These are phyloP conservation scores for Drosophila meridionalis DNA, from an alignment of 2,888 invertebrate species.

Conservation along the genomic window DNA sequence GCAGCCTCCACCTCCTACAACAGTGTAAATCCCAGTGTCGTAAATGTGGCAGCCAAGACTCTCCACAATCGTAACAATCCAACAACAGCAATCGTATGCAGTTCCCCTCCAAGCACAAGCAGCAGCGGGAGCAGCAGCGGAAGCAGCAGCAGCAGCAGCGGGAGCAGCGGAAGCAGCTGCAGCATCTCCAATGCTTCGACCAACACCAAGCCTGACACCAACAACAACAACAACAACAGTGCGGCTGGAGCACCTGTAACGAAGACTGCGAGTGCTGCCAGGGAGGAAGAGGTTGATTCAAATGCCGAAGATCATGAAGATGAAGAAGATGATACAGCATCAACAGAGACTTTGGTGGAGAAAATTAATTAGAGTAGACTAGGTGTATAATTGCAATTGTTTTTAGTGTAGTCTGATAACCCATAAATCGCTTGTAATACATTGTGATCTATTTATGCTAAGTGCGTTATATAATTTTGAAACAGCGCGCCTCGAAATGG, in stretches of 20 bases:
- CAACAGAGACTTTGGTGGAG: slow-evolving; percentile 19
- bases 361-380: slow-evolving; percentile 21
- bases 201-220: background rate
- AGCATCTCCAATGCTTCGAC: background rate
- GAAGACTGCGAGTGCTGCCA: background rate
- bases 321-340: slow-evolving; percentile 32
- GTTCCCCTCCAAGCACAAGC: too few relatives aligned
- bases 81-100: too few relatives aligned
- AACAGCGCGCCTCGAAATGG: slow-evolving; percentile 9
- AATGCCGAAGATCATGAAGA: slow-evolving; percentile 21
- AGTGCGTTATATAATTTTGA: background rate
- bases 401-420: slow-evolving; percentile 28
- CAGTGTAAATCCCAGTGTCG: slow-evolving; percentile 25
- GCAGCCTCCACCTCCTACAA: slow-evolving; percentile 42
- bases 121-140: background rate
- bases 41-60: slow-evolving; percentile 23
- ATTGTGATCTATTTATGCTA: background rate
- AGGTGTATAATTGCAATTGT: slow-evolving; percentile 25
- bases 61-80: slow-evolving; percentile 5
- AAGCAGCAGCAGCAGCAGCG: background rate
- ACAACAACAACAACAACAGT: background rate
- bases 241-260: background rate
- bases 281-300: slow-evolving; percentile 26
- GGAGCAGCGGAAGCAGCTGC: background rate
- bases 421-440: slow-evolving; percentile 24